Evolutionary conservation across 2,888 invertebrate species (phyloP), one percentile per base, ranked within the genome.

Genomic region (Cephus rjabovi): DNA sequence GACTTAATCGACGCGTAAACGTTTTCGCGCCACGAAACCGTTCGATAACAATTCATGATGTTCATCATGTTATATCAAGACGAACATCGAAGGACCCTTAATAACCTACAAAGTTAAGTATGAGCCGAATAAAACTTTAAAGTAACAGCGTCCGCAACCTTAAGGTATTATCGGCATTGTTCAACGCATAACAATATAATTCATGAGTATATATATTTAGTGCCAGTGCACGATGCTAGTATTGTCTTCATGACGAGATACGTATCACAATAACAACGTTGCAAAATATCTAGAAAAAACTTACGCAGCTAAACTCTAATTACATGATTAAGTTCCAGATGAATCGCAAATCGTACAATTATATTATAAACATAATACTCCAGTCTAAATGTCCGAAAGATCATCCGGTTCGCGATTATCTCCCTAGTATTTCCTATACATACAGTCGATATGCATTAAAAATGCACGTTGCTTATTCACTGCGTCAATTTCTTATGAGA

Each of bases 161-260:
- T 40, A 40, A 40, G 40, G 40, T 40, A 40, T 40, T 40, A 40
- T 40, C 40, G 23, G 40, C 40, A 40, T 40, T 40, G 40, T 40
- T 40, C 23, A 40, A 40, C 23, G 40, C 40, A 33, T 34, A 74
- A 34, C 34, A 34, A 35, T 74, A 74, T 74, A 74, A 15, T 74
- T 35, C 30, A 34, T 74, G 74, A 74, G 74, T 74, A 76, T 80
- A 79, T 82, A 33, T 33, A 33, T 70, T 33, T 79, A 83, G 82
- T 82, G 83, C 83, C 80, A 81, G 84, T 88, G 84, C 81, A 84
- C 81, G 79, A 56, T 82, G 79, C 82, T 86, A 77, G 86, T 88
- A 88, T 88, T 88, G 87, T 88, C 87, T 83, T 84, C 79, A 83
- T 86, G 86, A 86, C 85, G 83, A 87, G 84, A 87, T 87, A 81